phyloP scores from a whole-genome alignment of 2,797 vertebrate species.

The Pagetopsis macropterus region DNA sequence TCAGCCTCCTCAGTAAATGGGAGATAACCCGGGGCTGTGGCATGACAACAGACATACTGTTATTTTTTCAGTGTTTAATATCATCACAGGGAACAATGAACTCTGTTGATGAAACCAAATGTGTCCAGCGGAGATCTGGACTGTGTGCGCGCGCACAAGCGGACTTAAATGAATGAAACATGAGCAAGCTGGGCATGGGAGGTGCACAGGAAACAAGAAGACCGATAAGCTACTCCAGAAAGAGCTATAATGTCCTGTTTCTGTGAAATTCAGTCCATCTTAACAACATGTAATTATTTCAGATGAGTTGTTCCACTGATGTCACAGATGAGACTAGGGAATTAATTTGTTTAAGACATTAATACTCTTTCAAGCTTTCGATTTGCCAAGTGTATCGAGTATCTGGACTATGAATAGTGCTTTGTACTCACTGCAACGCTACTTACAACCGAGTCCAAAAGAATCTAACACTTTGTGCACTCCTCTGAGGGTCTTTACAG shows the following conservation, averaged over 20 bases:
- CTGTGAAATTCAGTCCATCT: conserved; percentile 1
- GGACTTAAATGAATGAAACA: conserved; percentile 73
- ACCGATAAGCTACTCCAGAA: conserved; percentile 19
- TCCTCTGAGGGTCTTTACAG: conserved; percentile 37
- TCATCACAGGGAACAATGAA: conserved; percentile 79
- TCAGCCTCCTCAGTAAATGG: conserved; percentile 67
- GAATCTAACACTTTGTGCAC: conserved; percentile 55
- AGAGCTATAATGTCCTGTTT: conserved; percentile 12
- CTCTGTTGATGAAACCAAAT: conserved; percentile 83
- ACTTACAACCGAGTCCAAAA: conserved; percentile 48
- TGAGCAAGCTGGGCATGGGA: conserved; percentile 54
- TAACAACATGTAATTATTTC: conserved; percentile 27
- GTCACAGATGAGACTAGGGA: conserved; percentile 1
- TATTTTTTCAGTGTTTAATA: conserved; percentile 75
- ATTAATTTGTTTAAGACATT: conserved; percentile 38
- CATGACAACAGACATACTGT: conserved; percentile 80
- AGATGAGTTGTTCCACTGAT: conserved; percentile 12
- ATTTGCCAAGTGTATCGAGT: conserved; percentile 66
- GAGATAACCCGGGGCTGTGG: conserved; percentile 63
- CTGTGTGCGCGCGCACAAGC: conserved; percentile 48
- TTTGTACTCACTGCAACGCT: conserved; percentile 64
- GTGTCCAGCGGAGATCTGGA: conserved; percentile 65
- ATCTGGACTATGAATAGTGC: conserved; percentile 68
- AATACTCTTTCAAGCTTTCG: conserved; percentile 18
- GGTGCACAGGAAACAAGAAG: conserved; percentile 31